These are phyloP conservation scores for Callorhinus ursinus DNA, from an alignment of 2,113 vertebrate species.

Conservation along the genomic window DNA sequence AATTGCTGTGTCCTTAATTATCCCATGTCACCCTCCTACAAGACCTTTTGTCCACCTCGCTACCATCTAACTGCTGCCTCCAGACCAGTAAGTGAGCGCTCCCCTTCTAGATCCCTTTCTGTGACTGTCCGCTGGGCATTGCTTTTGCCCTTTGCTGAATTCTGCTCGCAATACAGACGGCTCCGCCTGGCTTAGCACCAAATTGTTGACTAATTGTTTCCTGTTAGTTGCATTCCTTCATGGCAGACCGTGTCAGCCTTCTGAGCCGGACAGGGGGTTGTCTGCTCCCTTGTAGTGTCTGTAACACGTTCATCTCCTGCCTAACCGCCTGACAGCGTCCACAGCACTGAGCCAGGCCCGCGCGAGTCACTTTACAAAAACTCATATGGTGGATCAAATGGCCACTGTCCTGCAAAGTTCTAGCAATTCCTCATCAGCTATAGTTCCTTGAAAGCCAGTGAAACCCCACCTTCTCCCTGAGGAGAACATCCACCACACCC, in stretches of 20 bases:
- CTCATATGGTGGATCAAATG: accelerated
- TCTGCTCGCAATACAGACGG: accelerated
- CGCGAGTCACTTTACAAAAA: background rate
- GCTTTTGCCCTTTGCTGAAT: background rate
- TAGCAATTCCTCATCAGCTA: background rate
- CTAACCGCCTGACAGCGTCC: background rate
- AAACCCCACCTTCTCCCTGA: background rate
- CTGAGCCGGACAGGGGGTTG: no score
- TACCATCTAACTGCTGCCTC: no score
- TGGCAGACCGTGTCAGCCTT: background rate
- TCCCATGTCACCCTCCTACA: background rate
- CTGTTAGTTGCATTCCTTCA: background rate
- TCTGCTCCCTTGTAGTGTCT: accelerated
- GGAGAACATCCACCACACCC: accelerated
- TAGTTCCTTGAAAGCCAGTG: background rate
- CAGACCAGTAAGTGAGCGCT: accelerated
- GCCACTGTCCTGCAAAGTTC: background rate
- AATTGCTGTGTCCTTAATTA: background rate
- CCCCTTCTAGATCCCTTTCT: background rate
- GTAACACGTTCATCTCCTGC: background rate
- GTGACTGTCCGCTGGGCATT: background rate
- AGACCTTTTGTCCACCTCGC: accelerated
- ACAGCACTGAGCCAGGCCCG: background rate
- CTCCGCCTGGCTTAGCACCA: background rate
- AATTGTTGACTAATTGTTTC: background rate